Evolutionary conservation across 2,797 vertebrate species (phyloP).

Genomic region (Alectoris magna): DNA sequence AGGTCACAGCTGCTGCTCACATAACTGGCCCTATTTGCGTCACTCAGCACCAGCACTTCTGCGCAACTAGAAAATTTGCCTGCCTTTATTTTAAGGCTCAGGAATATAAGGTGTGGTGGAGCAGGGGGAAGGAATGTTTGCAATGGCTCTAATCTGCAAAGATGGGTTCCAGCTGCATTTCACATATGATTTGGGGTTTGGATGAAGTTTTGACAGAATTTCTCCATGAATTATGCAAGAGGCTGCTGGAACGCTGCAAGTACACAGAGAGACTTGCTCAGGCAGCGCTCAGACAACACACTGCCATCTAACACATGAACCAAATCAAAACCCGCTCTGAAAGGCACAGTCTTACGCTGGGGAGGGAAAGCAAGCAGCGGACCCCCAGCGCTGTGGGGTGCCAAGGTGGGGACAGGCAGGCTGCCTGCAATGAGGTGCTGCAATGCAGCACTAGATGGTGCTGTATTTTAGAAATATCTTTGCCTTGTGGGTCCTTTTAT

Average conservation of each 20-base stretch:
- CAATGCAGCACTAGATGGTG: constrained; percentile 64
- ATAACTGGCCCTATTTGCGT: not conserved
- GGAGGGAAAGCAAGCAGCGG: not conserved
- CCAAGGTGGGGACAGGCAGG: not conserved
- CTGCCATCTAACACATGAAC: constrained; percentile 26
- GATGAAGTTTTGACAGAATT: constrained; percentile 58
- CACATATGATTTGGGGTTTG: constrained; percentile 63
- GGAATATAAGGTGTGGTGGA: constrained; percentile 44
- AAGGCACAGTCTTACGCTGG: not conserved
- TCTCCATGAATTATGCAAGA: constrained; percentile 71
- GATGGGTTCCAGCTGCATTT: constrained; percentile 66
- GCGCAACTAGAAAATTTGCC: not conserved
- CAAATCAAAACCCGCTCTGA: not conserved
- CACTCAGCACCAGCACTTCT: constrained; percentile 3
- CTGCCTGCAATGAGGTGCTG: not conserved
- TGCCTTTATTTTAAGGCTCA: constrained; percentile 3
- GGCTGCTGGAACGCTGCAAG: constrained; percentile 34
- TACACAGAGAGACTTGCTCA: constrained; percentile 40
- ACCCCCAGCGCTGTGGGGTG: not conserved
- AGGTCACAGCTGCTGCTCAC: not conserved
- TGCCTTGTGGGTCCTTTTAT: not conserved
- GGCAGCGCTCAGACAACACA: constrained; percentile 24
- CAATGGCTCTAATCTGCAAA: constrained; percentile 11
- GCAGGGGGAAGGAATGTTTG: constrained; percentile 47
- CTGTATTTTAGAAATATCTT: constrained; percentile 67